These are phyloP conservation scores for Cygnus olor DNA, from an alignment of 2,797 vertebrate genomes.

Conservation along the genomic window DNA sequence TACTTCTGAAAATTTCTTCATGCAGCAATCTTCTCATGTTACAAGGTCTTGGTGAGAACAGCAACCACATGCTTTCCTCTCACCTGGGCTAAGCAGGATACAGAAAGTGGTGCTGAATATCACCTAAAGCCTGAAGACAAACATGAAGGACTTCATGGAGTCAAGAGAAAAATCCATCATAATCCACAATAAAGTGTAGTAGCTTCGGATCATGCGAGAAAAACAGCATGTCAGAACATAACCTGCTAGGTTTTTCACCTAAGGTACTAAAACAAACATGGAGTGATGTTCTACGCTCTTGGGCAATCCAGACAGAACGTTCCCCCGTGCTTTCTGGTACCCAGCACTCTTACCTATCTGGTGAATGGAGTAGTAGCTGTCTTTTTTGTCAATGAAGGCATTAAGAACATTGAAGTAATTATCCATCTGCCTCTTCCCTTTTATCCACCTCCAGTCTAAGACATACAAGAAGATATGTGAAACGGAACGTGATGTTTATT, in stretches of 20 bases:
- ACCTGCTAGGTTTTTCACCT: neutral
- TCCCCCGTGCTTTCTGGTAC: neutral
- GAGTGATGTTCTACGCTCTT: neutral
- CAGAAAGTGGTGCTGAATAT: neutral
- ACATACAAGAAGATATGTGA: neutral
- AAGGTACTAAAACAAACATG: neutral
- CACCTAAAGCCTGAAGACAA: neutral
- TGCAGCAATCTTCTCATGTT: no score
- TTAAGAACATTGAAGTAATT: conserved; percentile 92
- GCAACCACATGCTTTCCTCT: neutral
- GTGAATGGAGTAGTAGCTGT: conserved; percentile 98
- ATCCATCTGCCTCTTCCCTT: conserved; percentile 85
- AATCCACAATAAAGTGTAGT: neutral
- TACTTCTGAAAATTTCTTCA: neutral
- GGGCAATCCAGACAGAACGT: neutral
- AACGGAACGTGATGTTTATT: neutral
- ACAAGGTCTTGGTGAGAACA: neutral
- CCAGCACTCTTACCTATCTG: conserved; percentile 89
- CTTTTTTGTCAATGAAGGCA: conserved; percentile 97
- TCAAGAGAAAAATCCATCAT: neutral
- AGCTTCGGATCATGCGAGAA: neutral
- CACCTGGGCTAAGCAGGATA: neutral
- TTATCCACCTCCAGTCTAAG: conserved; percentile 95
- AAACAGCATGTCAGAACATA: neutral
- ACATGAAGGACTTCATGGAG: neutral